phyloP scores from a whole-genome alignment of 2,797 vertebrate genomes.

The Odontamblyopus lacepedii region DNA sequence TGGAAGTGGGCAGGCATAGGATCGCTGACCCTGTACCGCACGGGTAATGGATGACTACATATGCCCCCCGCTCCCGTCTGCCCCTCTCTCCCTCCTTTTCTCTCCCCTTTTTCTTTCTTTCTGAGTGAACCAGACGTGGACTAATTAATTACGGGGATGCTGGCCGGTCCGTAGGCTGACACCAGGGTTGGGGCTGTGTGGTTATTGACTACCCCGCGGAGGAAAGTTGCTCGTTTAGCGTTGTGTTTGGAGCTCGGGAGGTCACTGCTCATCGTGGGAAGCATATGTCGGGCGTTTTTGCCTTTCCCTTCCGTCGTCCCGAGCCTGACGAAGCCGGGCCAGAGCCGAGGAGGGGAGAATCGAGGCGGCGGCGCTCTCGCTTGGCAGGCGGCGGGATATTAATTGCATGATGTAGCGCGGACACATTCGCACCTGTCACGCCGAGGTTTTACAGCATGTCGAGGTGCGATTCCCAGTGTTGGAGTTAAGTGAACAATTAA shows the following conservation, averaged over 20 bases:
- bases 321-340: constrained; percentile 12
- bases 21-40: constrained; percentile 67
- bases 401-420: constrained; percentile 29
- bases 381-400: constrained; percentile 12
- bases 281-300: constrained; percentile 64
- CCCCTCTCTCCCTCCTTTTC: constrained; percentile 44
- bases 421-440: constrained; percentile 26
- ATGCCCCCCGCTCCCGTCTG: constrained; percentile 37
- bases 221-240: constrained; percentile 75
- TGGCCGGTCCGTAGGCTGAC: constrained; percentile 72
- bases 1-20: constrained; percentile 50
- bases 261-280: constrained; percentile 63
- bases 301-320: constrained; percentile 31
- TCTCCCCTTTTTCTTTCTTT: constrained; percentile 48
- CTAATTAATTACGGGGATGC: constrained; percentile 75
- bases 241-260: constrained; percentile 62
- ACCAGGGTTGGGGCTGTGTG: constrained; percentile 69
- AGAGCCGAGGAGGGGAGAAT: neutral
- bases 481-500: constrained; percentile 14
- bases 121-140: constrained; percentile 67
- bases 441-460: constrained; percentile 3
- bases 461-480: neutral
- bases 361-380: constrained; percentile 2
- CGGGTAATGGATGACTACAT: constrained; percentile 74
- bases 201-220: constrained; percentile 73